Base-by-base conservation (phyloP, 2,888 invertebrate species). In the Arenicola marina region DNA sequence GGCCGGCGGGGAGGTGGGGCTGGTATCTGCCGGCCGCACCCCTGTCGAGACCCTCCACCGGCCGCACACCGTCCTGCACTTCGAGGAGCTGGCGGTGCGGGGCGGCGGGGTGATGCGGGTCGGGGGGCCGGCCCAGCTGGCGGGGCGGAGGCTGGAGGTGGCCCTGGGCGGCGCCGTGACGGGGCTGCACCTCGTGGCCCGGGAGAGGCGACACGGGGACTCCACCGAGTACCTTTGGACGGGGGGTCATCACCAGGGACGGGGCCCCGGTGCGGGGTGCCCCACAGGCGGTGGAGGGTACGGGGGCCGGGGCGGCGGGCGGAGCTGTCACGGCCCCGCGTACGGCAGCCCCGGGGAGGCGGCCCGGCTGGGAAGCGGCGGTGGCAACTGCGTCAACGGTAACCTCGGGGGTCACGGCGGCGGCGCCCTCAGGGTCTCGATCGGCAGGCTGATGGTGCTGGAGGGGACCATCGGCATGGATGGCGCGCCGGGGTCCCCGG, bases 321-420 rank as follows among this genome's bases (percentile, higher is more conserved):
- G 28, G 1, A 7, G 26, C n/a, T 4, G 7, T 4, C 7, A 46
- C 4, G 44, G 45, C 4, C 7, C 7, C 4, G 31, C 28, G 31
- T 62, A 46, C 31, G 51, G 57, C 15, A 66, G 69, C 51, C 63
- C 65, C 38, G 32, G 38, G 7, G 34, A 67, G 1, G 75, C 76
- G 18, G 34, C 38, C 26, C 24, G 56, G 11, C 66, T 72, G 26
- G 76, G 76, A 28, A 74, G 74, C 67, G 75, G 76, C 24, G 76
- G 75, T 32, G 75, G 73, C 4, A 55, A 31, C 4, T 73, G 75
- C 59, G 29, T 48, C 4, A 59, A 67, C 51, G 69, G 66, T 21
- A 11, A 38, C 11, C 15, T 21, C 4, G 62, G 57, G 4, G 74
- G 70, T 32, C 56, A 55, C 7, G 56, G 55, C 15, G 74, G 75